Percentiles rank a stretch among this genome's conserved stretches.
Evolutionary conservation across 2,888 invertebrate genomes (phyloP).

Genomic region (Tenodera sinensis): DNA sequence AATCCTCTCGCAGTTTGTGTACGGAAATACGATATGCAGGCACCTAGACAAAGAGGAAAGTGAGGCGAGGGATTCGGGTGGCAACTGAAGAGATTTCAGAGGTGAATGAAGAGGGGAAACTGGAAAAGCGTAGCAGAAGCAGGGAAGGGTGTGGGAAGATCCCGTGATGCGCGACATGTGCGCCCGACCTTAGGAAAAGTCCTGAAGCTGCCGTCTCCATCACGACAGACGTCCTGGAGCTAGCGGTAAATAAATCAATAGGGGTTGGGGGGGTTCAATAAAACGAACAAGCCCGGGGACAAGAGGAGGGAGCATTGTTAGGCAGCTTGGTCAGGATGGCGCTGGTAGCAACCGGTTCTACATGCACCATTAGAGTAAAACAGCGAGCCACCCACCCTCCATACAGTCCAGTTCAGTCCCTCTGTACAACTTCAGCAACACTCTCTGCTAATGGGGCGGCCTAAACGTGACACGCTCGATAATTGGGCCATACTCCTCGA

Average conservation of each 20-base stretch:
- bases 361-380: constrained; percentile 30
- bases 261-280: constrained; percentile 22
- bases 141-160: background rate
- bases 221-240: constrained; percentile 23
- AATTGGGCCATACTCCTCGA: constrained; percentile 14
- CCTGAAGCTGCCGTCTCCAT: background rate
- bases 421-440: constrained; percentile 9
- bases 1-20: background rate
- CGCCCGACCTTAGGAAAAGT: background rate
- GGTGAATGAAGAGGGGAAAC: background rate
- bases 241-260: constrained; percentile 27
- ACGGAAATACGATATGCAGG: background rate
- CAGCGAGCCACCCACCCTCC: background rate
- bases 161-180: background rate
- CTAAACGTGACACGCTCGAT: constrained; percentile 21
- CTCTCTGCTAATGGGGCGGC: constrained; percentile 12
- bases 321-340: background rate
- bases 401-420: background rate
- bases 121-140: background rate
- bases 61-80: background rate
- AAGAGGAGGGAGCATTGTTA: background rate
- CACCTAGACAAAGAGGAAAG: background rate
- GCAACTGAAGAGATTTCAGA: background rate
- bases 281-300: constrained; percentile 17
- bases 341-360: background rate